Percentiles rank a stretch among this genome's conserved stretches.
phyloP scores from a whole-genome alignment of 2,113 vertebrate genomes.

The Pachypanchax playfairii region DNA sequence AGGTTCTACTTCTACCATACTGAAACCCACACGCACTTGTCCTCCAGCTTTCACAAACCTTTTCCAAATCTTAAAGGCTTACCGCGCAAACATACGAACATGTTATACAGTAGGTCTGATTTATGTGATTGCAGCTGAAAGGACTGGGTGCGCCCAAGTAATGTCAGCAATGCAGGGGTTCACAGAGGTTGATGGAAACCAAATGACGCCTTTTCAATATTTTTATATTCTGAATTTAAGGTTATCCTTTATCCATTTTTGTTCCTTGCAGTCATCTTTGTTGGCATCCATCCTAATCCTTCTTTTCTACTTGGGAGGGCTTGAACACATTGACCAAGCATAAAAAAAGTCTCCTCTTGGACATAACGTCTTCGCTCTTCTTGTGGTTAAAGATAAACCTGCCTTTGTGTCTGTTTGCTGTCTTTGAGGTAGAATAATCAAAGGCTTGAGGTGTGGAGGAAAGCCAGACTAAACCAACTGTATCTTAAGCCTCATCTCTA shows the following conservation, averaged over 20 bases:
- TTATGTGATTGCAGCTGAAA: slow-evolving; percentile 40
- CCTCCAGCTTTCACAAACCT: slow-evolving; percentile 32
- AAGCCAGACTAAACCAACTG: slow-evolving; percentile 64
- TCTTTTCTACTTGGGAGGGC: slow-evolving; percentile 59
- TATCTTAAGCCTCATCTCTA: slow-evolving; percentile 45
- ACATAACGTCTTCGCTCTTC: slow-evolving; percentile 40
- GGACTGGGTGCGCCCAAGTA: slow-evolving; percentile 37
- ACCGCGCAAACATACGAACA: slow-evolving; percentile 48
- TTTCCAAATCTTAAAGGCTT: slow-evolving; percentile 45
- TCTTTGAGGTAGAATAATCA: slow-evolving; percentile 68
- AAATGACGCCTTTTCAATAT: slow-evolving; percentile 32
- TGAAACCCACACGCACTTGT: slow-evolving; percentile 19
- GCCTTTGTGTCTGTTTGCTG: slow-evolving; percentile 58
- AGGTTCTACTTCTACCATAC: slow-evolving; percentile 31
- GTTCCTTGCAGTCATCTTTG: slow-evolving; percentile 22
- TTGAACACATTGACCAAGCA: slow-evolving; percentile 32
- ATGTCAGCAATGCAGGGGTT: slow-evolving; percentile 15
- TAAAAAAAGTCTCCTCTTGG: slow-evolving; percentile 42
- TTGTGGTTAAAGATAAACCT: slow-evolving; percentile 61
- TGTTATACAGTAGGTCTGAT: slow-evolving; percentile 55
- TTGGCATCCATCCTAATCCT: slow-evolving; percentile 16
- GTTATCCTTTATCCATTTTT: slow-evolving; percentile 20
- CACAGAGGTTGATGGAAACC: slow-evolving; percentile 15
- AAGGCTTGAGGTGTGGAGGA: slow-evolving; percentile 67
- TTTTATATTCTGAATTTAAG: slow-evolving; percentile 13